Percentiles rank a stretch among this genome's conserved stretches.
phyloP scores from a whole-genome alignment of 2,113 vertebrate genomes.

The Prinia subflava region DNA sequence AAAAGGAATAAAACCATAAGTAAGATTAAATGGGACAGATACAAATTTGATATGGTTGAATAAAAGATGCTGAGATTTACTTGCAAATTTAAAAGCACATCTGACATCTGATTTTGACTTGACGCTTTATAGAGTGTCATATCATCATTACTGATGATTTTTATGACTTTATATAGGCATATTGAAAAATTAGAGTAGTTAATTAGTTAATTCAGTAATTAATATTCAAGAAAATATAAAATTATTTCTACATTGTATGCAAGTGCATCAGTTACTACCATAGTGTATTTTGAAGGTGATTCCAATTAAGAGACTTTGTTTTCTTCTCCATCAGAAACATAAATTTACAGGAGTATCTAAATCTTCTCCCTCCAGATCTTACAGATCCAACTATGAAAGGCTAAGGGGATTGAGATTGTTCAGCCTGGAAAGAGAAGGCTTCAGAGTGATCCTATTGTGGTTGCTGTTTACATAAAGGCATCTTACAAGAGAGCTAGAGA shows the following conservation, averaged over 20 bases:
- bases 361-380: not conserved
- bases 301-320: not conserved
- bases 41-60: not conserved
- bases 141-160: not conserved
- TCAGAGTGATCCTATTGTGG: not conserved
- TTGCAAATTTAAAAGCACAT: not conserved
- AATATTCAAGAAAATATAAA: not conserved
- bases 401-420: not conserved
- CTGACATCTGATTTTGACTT: not conserved
- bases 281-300: not conserved
- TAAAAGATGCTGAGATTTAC: not conserved
- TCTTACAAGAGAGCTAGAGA: not conserved
- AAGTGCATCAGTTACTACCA: not conserved
- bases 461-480: not conserved
- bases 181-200: not conserved
- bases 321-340: not conserved
- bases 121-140: not conserved
- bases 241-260: not conserved
- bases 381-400: not conserved
- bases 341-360: not conserved
- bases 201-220: not conserved
- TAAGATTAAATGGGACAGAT: not conserved
- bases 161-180: not conserved
- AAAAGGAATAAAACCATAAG: not conserved
- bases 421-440: not conserved